phyloP scores from a whole-genome alignment of 1,140 invertebrate species.

The Nasonia giraulti region DNA sequence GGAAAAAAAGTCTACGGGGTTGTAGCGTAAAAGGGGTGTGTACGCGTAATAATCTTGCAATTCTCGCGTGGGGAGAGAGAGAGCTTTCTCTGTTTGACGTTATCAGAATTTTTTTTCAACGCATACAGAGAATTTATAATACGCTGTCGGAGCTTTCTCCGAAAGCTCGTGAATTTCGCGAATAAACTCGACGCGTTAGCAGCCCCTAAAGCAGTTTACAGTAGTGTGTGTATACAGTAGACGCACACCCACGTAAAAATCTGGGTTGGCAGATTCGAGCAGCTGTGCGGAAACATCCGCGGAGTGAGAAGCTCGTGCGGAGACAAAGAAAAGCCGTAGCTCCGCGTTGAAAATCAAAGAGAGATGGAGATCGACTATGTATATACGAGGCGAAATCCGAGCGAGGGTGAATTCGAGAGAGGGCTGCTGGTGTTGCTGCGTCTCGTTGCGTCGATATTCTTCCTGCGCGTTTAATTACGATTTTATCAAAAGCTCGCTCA shows the following conservation, averaged over 20 bases:
- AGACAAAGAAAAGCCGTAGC: slow-evolving; percentile 33
- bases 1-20: too few species aligned
- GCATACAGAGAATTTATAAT: background rate
- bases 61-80: background rate
- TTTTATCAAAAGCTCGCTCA: background rate
- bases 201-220: background rate
- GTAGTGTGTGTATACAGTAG: background rate
- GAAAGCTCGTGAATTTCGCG: background rate
- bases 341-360: slow-evolving; percentile 25
- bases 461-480: background rate
- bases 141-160: background rate
- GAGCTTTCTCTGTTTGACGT: slow-evolving; percentile 5
- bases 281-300: slow-evolving; percentile 23
- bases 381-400: background rate
- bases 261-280: slow-evolving; percentile 38
- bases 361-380: background rate
- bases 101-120: background rate
- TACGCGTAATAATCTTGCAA: background rate
- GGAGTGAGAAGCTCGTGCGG: background rate
- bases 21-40: too few species aligned
- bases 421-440: background rate
- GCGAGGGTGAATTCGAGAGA: slow-evolving; percentile 25
- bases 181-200: background rate
- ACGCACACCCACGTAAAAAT: background rate
- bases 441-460: background rate